Base-by-base conservation (phyloP, 2,113 vertebrate species). In the Leucoraja erinaceus region DNA sequence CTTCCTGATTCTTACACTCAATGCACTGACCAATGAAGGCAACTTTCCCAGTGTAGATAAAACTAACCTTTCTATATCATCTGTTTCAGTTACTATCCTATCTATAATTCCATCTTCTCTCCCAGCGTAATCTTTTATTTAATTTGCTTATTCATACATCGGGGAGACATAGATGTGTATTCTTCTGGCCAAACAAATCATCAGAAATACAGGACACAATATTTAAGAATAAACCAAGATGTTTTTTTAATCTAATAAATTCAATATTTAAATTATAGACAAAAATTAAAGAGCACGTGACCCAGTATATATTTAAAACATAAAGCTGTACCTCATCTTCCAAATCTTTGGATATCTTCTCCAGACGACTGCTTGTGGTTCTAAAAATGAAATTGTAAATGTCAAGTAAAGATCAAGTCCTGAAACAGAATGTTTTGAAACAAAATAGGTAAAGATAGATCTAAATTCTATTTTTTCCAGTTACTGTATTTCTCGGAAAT, bases 341-440 rank as follows among this genome's bases (percentile, higher is more conserved):
- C 0, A 99, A 96, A 61, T 99, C 98, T 96, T 98, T 99, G 81
- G 96, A 95, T 94, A 97, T 95, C 94, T 98, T 99, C 95, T 99
- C 98, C 66, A 99, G 95, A 78, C 98, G 98, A 94, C 93, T 94
- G 47, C 93, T 97, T 95, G 96, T 94, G 93, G 96, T 96, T 95
- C 98, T 99, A 93, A 94, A 84, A 84, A 94, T 90, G 22, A 95
- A 94, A 72, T 95, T 56, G 25, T 93, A 94, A 88, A 22, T 94
- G 59, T 77, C 92, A 22, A 94, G 59, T 74, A 94, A 94, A 93
- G 63, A 93, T 63, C 68, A 78, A 54, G 88, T 20, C 38, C 68
- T 72, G 38, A 93, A 63, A n/a, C 10, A 93, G 63, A 72, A 76
- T 6, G 28, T 7, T 47, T 90, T 90, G 7, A 90, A 9, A 4